Evolutionary conservation across 1,140 invertebrate genomes (phyloP), one percentile per base, ranked within the genome.

Genomic region (Solenopsis invicta): DNA sequence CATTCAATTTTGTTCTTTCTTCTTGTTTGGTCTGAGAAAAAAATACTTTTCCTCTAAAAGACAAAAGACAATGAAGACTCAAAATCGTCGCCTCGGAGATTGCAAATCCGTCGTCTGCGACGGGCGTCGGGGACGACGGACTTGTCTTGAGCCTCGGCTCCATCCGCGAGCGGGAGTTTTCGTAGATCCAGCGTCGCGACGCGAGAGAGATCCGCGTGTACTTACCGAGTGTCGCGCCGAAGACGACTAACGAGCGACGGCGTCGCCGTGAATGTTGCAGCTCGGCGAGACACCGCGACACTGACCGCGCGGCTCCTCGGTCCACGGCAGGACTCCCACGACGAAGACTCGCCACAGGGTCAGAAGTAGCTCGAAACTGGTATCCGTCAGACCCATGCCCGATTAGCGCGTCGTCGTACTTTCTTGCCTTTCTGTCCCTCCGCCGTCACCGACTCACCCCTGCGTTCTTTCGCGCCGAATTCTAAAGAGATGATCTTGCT

Each of bases 371-470:
- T 95, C 94, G 92, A 96, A 96, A 94, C 95, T 96, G 87, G 96
- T 95, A 92, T 96, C 95, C 90, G 93, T 95, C 92, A 96, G 92
- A 94, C 95, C 96, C 96, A 96, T 96, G 85, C 89, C 92, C 81
- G 67, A 41, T 85, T 18, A 59, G 37, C 21, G n/a, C 54, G 54
- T 45, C 66, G 66, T 48, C 64, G 64, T 67, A 45, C 13, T 12
- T 69, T 37, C 50, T 54, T 78, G 56, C 37, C 64, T 54, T 71
- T 45, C n/a, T 13, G 16, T 13, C 8, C 48, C 29, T 4, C 21
- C 29, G 21, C n/a, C 18, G 54, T 41, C 72, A 4, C 21, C 48
- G 24, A 16, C 29, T 16, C 67, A 10, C 8, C 41, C 41, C 18
- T 48, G 45, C 50, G 24, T 29, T n/a, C n/a, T 24, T 10, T n/a